Evolutionary conservation across 2,113 vertebrate genomes (phyloP), one percentile per base, ranked within the genome.

Genomic region (Proterorhinus semilunaris): DNA sequence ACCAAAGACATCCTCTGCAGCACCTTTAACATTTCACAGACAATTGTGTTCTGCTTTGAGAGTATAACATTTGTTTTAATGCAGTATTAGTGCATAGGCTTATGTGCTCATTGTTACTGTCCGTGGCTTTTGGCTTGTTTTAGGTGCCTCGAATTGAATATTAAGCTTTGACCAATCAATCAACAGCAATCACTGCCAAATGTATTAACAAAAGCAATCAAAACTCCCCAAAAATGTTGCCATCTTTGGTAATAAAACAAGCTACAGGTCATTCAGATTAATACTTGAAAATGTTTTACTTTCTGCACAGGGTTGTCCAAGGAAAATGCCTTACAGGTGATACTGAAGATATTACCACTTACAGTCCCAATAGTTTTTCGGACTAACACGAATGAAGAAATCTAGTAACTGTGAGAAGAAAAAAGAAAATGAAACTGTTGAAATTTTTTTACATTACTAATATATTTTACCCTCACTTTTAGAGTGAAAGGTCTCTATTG

Each of bases 401-500:
- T 65, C 71, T 72, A 64, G 65, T 75, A 67, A 81, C 62, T 75
- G 74, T 77, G 62, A 83, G 71, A 69, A 10, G 16, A 66, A 64
- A 46, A 27, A 65, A 62, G 66, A 49, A 69, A 70, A 70, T 67
- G 43, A 77, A 74, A 71, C 82, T 87, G 87, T 92, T 81, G 88
- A 87, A 83, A 36, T n/a, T n/a, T n/a, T n/a, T 92, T 93, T 91
- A 91, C 87, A 92, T 92, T 90, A 90, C 81, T 93, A 93, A 93
- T 93, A 93, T 92, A 93, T 93, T 91, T 52, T 89, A 76, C 77
- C 81, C 71, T 62, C 76, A 78, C 67, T 69, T 84, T 75, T 74
- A 74, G 71, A 71, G 63, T 74, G 69, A 81, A 85, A 71, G 80
- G 82, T 79, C 86, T 68, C 73, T 76, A 76, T 71, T 81, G 79